phyloP scores from a whole-genome alignment of 2,797 vertebrate species.

The Amphiprion clarkii region DNA sequence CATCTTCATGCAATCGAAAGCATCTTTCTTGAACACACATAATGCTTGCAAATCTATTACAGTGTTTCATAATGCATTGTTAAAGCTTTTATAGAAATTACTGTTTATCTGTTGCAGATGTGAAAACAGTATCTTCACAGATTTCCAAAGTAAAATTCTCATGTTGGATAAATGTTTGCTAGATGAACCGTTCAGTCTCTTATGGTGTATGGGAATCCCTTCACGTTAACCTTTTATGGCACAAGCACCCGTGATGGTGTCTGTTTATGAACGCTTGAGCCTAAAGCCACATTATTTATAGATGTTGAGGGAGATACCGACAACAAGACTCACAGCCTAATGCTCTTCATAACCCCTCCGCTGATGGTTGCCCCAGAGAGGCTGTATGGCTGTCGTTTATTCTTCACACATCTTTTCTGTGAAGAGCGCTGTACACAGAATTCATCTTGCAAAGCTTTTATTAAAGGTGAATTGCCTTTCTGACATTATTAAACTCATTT shows the following conservation, averaged over 20 bases:
- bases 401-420: conserved; percentile 40
- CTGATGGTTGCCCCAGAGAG: conserved; percentile 27
- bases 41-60: conserved; percentile 42
- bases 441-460: conserved; percentile 32
- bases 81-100: conserved; percentile 73
- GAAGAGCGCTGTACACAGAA: conserved; percentile 34
- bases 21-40: conserved; percentile 18
- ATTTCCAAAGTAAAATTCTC: conserved; percentile 23
- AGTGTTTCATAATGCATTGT: conserved; percentile 76
- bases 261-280: conserved; percentile 73
- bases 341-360: conserved; percentile 41
- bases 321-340: conserved; percentile 28
- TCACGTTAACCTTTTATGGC: conserved; percentile 77
- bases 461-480: conserved; percentile 62
- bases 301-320: conserved; percentile 72
- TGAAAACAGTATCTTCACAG: conserved; percentile 26
- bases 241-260: conserved; percentile 47
- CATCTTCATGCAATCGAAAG: neutral
- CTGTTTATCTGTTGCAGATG: conserved; percentile 43
- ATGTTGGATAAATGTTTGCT: conserved; percentile 2
- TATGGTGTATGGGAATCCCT: conserved; percentile 33
- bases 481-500: conserved; percentile 72
- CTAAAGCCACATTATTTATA: conserved; percentile 82
- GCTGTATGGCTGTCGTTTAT: conserved; percentile 11
- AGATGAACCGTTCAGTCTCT: conserved; percentile 23